Conservation (phyloP, 30 jellyfish, hydroid and myxozoan genomes). For the Phacellophora camtschatica region DNA sequence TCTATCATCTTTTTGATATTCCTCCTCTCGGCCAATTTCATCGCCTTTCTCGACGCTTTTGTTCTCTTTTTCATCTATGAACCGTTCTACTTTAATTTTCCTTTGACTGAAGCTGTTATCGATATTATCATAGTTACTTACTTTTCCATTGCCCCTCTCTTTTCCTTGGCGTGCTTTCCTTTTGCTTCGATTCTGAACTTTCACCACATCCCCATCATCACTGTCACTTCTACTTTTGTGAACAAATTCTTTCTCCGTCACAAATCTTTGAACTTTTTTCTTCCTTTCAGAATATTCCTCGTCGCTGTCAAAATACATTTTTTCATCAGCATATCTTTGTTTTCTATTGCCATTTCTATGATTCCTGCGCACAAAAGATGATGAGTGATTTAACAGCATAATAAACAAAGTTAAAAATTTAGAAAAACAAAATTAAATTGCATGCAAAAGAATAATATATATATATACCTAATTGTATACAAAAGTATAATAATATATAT, state of each 20-base stretch:
- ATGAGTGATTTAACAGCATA: no score
- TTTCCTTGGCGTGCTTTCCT: not conserved
- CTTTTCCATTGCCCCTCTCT: not conserved
- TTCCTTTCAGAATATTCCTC: not conserved
- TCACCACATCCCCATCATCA: not conserved
- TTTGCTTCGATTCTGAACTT: not conserved
- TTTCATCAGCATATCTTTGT: not conserved
- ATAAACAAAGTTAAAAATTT: no score
- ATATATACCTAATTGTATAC: no score
- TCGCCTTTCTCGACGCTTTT: not conserved
- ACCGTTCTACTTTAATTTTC: not conserved
- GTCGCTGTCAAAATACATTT: no score
- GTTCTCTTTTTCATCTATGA: not conserved
- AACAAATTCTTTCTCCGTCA: not conserved
- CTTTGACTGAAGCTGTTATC: slow-evolving; percentile 7
- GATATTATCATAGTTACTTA: not conserved
- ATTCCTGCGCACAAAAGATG: no score
- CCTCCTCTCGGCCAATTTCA: not conserved
- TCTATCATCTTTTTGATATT: not conserved
- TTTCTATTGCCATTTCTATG: not conserved
- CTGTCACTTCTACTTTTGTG: not conserved
- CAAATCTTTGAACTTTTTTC: not conserved
- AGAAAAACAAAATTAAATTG: no score
- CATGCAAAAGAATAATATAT: no score
- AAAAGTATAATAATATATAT: no score